phyloP scores from a whole-genome alignment of 2,888 invertebrate species.

The Bombylius discolor region DNA sequence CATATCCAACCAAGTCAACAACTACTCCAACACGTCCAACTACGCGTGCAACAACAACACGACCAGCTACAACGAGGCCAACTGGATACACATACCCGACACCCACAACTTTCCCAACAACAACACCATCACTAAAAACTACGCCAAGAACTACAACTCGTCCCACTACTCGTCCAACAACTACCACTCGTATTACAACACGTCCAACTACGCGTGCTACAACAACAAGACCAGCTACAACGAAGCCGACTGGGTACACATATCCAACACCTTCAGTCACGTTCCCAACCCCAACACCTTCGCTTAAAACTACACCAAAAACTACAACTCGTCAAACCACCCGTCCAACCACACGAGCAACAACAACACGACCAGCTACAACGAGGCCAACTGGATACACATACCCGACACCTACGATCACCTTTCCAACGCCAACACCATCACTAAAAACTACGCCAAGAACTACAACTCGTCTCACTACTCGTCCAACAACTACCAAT shows the following conservation, averaged over 20 bases:
- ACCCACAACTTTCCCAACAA: neutral
- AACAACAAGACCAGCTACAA: slow-evolving; percentile 15
- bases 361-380: slow-evolving; percentile 17
- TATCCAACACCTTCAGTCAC: neutral
- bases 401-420: neutral
- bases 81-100: neutral
- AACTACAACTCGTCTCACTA: slow-evolving; percentile 1
- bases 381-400: slow-evolving; percentile 8
- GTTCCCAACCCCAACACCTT: slow-evolving; percentile 3
- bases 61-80: neutral
- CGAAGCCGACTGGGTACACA: slow-evolving; percentile 7
- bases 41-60: neutral
- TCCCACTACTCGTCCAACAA: neutral
- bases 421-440: slow-evolving; percentile 3
- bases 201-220: neutral
- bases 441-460: neutral
- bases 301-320: slow-evolving; percentile 1
- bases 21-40: neutral
- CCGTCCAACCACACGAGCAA: slow-evolving; percentile 17
- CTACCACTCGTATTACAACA: neutral
- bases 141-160: neutral
- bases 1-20: neutral
- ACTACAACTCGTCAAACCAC: slow-evolving; percentile 9
- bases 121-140: neutral
- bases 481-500: slow-evolving; percentile 9